A percentile compares a stretch with the other conserved stretches of the same genome.
Conservation (phyloP, 2,888 invertebrate genomes). For the Argyresthia goedartella region DNA sequence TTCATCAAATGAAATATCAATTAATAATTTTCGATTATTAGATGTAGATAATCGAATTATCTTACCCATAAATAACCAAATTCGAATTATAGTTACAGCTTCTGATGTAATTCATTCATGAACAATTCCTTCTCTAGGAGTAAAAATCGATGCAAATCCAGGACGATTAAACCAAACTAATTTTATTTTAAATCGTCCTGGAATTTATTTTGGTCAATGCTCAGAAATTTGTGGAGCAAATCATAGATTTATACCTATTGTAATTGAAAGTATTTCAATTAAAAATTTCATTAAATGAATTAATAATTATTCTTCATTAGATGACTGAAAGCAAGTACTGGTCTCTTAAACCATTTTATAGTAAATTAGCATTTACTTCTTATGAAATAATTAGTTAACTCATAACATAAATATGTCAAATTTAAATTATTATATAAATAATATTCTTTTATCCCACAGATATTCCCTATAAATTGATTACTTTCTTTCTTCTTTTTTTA, state of each 20-base stretch:
- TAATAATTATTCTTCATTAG: constrained; percentile 67
- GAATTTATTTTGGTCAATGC: constrained; percentile 81
- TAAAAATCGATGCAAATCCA: constrained; percentile 76
- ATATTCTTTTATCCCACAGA: constrained; percentile 79
- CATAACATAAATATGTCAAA: constrained; percentile 74
- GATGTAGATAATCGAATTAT: constrained; percentile 75
- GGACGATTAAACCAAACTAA: constrained; percentile 76
- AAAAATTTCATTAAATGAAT: constrained; percentile 72
- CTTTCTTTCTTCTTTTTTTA: constrained; percentile 49
- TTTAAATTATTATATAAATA: constrained; percentile 70
- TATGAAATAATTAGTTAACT: constrained; percentile 74
- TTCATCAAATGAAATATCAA: constrained; percentile 34
- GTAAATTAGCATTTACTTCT: constrained; percentile 74
- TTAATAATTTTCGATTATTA: constrained; percentile 67
- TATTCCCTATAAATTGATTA: constrained; percentile 73
- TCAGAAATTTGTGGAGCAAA: constrained; percentile 87
- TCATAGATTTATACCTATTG: constrained; percentile 85
- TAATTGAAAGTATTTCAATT: constrained; percentile 69
- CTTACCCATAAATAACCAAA: constrained; percentile 72
- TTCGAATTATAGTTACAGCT: constrained; percentile 73
- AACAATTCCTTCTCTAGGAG: constrained; percentile 72
- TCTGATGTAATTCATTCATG: constrained; percentile 78
- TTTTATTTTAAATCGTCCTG: constrained; percentile 73
- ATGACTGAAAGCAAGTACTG: constrained; percentile 78
- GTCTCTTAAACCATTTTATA: constrained; percentile 78